phyloP scores from a whole-genome alignment of 35 echinoderm and acorn worm species.

The Holothuria glaberrima region DNA sequence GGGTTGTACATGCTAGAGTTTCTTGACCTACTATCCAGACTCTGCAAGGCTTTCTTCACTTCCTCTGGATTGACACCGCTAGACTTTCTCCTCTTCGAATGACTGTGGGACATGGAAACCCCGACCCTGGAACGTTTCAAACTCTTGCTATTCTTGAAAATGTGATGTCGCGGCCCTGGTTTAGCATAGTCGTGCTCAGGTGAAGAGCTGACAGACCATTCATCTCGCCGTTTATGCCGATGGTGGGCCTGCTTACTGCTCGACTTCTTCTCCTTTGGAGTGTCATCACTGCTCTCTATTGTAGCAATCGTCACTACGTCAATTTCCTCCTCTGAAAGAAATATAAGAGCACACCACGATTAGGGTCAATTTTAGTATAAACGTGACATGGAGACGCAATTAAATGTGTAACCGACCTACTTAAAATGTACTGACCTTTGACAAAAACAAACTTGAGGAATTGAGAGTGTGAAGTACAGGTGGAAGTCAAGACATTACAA shows the following conservation, averaged over 20 bases:
- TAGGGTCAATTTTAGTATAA: neutral
- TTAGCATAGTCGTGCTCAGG: constrained; percentile 41
- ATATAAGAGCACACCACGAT: constrained; percentile 19
- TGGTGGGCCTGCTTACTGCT: constrained; percentile 32
- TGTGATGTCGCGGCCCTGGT: constrained; percentile 33
- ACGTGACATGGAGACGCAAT: neutral
- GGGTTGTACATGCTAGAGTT: constrained; percentile 37
- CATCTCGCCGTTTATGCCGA: constrained; percentile 3
- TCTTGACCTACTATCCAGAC: constrained; percentile 26
- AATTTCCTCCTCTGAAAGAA: constrained; percentile 92
- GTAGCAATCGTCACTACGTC: constrained; percentile 87
- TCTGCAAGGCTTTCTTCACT: constrained; percentile 76
- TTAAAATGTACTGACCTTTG: too few species aligned
- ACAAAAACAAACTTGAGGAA: too few species aligned
- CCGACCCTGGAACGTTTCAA: neutral
- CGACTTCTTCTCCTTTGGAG: neutral
- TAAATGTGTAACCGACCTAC: too few species aligned
- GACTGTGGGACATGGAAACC: neutral
- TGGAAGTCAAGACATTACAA: neutral
- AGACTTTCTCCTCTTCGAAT: neutral
- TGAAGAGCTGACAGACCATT: constrained; percentile 13
- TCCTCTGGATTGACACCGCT: constrained; percentile 67
- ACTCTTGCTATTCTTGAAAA: neutral
- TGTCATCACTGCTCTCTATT: constrained; percentile 3
- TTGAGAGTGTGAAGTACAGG: neutral